A percentile compares a stretch with the other conserved stretches of the same genome.
Evolutionary conservation across 2,797 vertebrate species (phyloP).

Genomic region (Stomatorhinus walkeri): DNA sequence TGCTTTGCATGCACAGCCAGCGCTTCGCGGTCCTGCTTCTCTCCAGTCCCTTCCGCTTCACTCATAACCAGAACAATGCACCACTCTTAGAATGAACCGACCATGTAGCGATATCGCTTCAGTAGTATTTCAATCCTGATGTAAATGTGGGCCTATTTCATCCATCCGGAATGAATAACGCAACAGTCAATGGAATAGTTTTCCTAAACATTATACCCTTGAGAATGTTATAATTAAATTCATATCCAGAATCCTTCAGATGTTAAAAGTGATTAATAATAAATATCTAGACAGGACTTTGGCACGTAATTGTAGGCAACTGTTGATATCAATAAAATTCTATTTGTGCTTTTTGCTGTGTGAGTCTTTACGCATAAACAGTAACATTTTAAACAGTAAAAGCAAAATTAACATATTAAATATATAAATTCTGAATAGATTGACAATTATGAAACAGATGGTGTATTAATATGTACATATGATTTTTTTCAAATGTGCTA

Average conservation of each 20-base stretch:
- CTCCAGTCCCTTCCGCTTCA: too few relatives aligned
- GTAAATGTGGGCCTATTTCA: background rate
- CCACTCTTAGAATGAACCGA: too few relatives aligned
- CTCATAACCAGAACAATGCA: too few relatives aligned
- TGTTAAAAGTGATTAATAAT: background rate
- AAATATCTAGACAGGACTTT: background rate
- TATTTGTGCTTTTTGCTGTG: background rate
- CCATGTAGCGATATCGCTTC: too few relatives aligned
- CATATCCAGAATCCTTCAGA: background rate
- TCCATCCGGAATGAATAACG: background rate
- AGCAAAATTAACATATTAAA: background rate
- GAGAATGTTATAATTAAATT: background rate
- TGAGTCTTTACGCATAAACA: background rate
- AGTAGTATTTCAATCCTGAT: too few relatives aligned
- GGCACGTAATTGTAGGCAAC: too few relatives aligned
- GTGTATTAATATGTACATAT: background rate
- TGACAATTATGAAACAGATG: background rate
- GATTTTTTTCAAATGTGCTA: background rate
- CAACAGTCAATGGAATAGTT: background rate
- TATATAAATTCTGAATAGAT: background rate
- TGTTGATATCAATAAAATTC: background rate
- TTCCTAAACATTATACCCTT: background rate
- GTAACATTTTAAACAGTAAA: background rate
- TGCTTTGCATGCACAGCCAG: too few relatives aligned
- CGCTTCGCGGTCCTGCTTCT: too few relatives aligned